Evolutionary conservation across 2,888 invertebrate genomes (phyloP).

Genomic region (Drepana falcataria): DNA sequence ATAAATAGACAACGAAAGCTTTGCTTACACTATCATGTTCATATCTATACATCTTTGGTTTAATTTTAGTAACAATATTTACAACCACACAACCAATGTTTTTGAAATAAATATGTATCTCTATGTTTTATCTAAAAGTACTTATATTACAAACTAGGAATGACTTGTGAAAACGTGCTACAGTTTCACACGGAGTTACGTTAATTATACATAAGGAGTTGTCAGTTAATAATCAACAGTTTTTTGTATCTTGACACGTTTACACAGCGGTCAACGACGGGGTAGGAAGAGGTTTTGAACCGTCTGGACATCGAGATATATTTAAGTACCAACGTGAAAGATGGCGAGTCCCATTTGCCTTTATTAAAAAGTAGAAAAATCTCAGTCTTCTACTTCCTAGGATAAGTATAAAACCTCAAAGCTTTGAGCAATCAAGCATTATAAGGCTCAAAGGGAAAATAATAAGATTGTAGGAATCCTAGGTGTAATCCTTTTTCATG

Average conservation of each 20-base stretch:
- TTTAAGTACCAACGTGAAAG: no score
- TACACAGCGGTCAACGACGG: no score
- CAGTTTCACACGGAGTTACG: background rate
- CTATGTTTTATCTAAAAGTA: constrained; percentile 30
- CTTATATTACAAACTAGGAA: constrained; percentile 1
- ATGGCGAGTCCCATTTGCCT: no score
- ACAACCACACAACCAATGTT: constrained; percentile 68
- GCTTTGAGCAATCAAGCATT: background rate
- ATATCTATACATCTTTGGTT: constrained; percentile 31
- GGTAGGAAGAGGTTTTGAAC: no score
- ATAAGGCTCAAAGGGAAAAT: no score
- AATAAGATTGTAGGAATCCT: no score
- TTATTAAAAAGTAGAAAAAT: background rate
- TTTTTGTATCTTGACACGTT: no score
- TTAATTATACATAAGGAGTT: background rate
- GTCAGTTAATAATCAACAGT: no score
- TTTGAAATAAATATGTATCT: constrained; percentile 38
- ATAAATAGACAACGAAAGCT: constrained; percentile 58
- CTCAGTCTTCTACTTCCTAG: constrained; percentile 1
- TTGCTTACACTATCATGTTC: constrained; percentile 24
- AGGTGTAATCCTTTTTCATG: no score
- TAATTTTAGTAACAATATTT: constrained; percentile 46
- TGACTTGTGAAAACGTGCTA: background rate
- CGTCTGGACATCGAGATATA: no score
- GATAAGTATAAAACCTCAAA: no score